These are phyloP conservation scores for Aphidius ervi DNA, from an alignment of 1,140 invertebrate species.

Conservation along the genomic window DNA sequence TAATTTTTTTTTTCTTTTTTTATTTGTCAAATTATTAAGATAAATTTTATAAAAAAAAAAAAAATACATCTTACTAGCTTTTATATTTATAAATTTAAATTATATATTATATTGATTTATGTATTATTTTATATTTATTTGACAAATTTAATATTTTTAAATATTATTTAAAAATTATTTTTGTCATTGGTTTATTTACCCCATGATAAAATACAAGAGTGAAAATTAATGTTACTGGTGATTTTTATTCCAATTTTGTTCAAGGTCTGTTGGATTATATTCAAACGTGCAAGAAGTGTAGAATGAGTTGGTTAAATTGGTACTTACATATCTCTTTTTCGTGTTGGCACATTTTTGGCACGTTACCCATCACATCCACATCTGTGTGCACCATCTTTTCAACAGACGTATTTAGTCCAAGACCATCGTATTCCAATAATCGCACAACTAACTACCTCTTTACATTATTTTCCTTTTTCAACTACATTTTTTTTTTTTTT, in stretches of 20 bases:
- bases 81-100: too few relatives aligned
- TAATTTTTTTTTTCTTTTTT: too few relatives aligned
- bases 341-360: slow-evolving; percentile 51
- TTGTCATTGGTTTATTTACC: too few relatives aligned
- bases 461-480: too few relatives aligned
- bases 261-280: slow-evolving; percentile 17
- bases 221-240: background rate
- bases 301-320: slow-evolving; percentile 44
- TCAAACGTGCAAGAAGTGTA: slow-evolving; percentile 1
- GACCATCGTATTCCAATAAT: slow-evolving; percentile 22
- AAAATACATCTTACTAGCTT: too few relatives aligned
- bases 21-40: too few relatives aligned
- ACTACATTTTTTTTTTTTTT: too few relatives aligned
- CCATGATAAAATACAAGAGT: background rate
- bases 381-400: slow-evolving; percentile 27
- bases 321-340: slow-evolving; percentile 49
- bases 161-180: too few relatives aligned
- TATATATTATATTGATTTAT: too few relatives aligned
- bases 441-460: background rate
- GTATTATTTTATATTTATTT: too few relatives aligned
- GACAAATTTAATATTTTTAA: too few relatives aligned
- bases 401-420: slow-evolving; percentile 42
- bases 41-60: too few relatives aligned
- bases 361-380: slow-evolving; percentile 33
- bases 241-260: slow-evolving; percentile 18